These are phyloP conservation scores for Thunnus albacares DNA, from an alignment of 2,797 vertebrate species.

Conservation along the genomic window DNA sequence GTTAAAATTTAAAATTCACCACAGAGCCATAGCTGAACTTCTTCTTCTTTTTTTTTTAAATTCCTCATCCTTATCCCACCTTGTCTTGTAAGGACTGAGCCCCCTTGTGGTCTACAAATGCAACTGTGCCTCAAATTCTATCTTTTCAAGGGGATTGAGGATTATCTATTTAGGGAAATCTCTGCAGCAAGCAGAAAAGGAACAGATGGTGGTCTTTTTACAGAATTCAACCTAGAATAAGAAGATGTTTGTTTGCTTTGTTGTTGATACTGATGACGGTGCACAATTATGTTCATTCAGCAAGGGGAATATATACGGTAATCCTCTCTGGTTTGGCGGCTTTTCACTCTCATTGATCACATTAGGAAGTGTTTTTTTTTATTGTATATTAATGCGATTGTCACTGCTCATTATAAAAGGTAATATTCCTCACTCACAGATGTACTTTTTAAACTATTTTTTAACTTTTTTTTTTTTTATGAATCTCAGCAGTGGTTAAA, in stretches of 20 bases:
- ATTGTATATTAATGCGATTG: background rate
- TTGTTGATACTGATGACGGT: slow-evolving; percentile 42
- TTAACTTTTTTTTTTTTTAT: background rate
- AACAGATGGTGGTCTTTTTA: slow-evolving; percentile 72
- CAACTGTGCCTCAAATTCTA: slow-evolving; percentile 48
- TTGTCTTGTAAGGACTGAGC: slow-evolving; percentile 32
- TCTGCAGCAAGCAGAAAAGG: slow-evolving; percentile 39
- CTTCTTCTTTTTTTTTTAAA: background rate
- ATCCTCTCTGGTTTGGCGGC: slow-evolving; percentile 6
- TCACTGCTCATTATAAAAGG: background rate
- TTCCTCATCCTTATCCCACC: background rate
- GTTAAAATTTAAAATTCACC: slow-evolving; percentile 29
- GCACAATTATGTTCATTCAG: slow-evolving; percentile 47
- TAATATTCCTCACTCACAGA: background rate
- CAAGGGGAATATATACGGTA: background rate
- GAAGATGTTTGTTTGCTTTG: slow-evolving; percentile 45
- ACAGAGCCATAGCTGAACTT: slow-evolving; percentile 3
- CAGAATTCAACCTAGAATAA: slow-evolving; percentile 44
- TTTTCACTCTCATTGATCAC: background rate
- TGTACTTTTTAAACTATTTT: background rate
- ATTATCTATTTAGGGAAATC: slow-evolving; percentile 78
- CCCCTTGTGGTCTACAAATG: slow-evolving; percentile 71
- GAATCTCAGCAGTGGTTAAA: background rate
- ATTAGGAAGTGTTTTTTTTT: background rate
- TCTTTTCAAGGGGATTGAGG: slow-evolving; percentile 55